Percentiles rank a stretch among this genome's conserved stretches.
Evolutionary conservation across 2,797 vertebrate species (phyloP).

Genomic region (Acanthis flammea): DNA sequence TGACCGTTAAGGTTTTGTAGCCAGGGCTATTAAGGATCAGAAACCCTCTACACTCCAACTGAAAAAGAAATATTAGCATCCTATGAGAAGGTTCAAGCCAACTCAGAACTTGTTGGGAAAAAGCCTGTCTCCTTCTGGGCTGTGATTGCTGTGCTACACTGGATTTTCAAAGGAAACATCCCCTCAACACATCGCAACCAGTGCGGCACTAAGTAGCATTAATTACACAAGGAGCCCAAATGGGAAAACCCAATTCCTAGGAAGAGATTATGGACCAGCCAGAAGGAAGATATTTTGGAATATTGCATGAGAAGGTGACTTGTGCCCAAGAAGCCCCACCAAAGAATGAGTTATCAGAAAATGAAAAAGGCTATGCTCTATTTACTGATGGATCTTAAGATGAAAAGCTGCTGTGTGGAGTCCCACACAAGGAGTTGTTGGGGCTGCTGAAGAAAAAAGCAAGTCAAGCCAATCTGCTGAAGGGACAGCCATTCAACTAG

Average conservation of each 20-base stretch:
- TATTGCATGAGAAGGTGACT: neutral
- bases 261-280: neutral
- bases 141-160: accelerated
- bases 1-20: neutral
- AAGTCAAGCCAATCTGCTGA: neutral
- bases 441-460: neutral
- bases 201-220: too few species aligned
- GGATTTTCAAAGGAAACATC: neutral
- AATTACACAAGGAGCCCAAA: neutral
- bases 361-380: neutral
- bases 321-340: neutral
- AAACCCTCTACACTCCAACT: neutral
- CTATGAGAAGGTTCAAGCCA: accelerated
- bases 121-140: accelerated
- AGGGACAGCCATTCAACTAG: neutral
- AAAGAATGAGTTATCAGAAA: accelerated
- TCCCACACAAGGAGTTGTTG: accelerated
- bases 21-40: neutral
- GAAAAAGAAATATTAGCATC: neutral
- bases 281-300: neutral
- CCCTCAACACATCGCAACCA: accelerated
- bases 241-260: neutral
- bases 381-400: neutral
- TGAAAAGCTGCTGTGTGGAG: neutral
- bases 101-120: neutral